phyloP scores from a whole-genome alignment of 2,888 invertebrate species.

The Diaphora mendica region DNA sequence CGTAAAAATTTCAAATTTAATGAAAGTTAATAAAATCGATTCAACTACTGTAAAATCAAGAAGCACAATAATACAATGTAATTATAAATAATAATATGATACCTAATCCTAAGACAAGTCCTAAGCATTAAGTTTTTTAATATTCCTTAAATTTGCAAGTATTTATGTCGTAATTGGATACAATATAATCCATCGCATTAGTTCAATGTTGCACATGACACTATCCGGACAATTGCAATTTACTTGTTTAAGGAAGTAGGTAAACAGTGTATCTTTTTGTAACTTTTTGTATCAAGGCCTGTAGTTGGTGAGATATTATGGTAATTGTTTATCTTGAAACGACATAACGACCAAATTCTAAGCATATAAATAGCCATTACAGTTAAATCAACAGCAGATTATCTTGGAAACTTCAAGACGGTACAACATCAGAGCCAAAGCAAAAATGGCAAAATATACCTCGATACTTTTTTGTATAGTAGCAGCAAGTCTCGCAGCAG shows the following conservation, averaged over 20 bases:
- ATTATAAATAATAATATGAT: too few species aligned
- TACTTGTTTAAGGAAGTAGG: slow-evolving; percentile 10
- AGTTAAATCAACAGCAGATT: not conserved
- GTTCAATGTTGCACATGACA: not conserved
- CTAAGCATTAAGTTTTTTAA: too few species aligned
- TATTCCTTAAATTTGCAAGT: not conserved
- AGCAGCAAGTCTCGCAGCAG: slow-evolving; percentile 37
- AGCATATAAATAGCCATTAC: slow-evolving; percentile 13
- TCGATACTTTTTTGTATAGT: slow-evolving; percentile 39
- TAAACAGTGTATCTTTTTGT: slow-evolving; percentile 6
- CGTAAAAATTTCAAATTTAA: too few species aligned
- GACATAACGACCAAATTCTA: slow-evolving; percentile 12
- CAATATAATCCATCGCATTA: not conserved
- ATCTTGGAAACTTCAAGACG: slow-evolving; percentile 25
- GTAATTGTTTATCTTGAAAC: slow-evolving; percentile 14
- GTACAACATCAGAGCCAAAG: slow-evolving; percentile 18
- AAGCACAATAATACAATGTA: too few species aligned
- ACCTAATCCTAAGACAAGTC: too few species aligned
- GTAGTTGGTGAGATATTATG: slow-evolving; percentile 18
- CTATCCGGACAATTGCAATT: not conserved
- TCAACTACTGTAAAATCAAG: too few species aligned
- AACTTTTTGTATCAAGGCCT: not conserved
- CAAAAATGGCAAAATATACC: slow-evolving; percentile 42
- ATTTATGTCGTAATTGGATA: not conserved
- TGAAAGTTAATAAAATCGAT: too few species aligned